A percentile compares a stretch with the other conserved stretches of the same genome.
These are phyloP conservation scores for Opisthocomus hoazin DNA, from an alignment of 2,113 vertebrate species.

Conservation along the genomic window DNA sequence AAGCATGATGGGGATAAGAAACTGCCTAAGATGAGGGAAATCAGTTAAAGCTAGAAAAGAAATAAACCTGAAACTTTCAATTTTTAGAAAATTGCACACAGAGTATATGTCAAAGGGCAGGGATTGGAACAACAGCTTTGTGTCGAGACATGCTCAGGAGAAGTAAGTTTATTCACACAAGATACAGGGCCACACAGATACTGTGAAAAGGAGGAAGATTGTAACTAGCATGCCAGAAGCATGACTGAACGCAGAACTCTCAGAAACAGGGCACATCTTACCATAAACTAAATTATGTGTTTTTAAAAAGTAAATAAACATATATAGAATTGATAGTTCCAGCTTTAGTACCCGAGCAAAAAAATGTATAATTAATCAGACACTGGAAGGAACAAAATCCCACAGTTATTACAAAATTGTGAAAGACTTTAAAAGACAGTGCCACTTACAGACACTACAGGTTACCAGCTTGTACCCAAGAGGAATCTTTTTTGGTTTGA, in stretches of 20 bases:
- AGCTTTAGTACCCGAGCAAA: background rate
- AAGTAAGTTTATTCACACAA: background rate
- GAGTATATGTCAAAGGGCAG: background rate
- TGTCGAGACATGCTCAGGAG: background rate
- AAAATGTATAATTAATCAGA: background rate
- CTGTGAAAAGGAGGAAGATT: background rate
- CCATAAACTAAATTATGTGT: background rate
- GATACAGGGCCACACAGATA: background rate
- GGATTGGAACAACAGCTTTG: background rate
- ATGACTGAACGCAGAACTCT: background rate
- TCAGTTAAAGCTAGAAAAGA: background rate
- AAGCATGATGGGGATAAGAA: background rate
- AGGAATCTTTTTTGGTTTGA: background rate
- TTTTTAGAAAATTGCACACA: background rate
- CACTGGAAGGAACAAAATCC: background rate
- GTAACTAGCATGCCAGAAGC: background rate
- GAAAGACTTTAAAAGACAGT: background rate
- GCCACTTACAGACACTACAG: background rate
- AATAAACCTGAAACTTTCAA: background rate
- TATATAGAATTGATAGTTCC: background rate
- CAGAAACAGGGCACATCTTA: background rate
- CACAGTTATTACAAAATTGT: background rate
- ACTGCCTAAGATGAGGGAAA: background rate
- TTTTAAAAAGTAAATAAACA: constrained; percentile 23
- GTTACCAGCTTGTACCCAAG: background rate